Conservation (phyloP, 2,888 invertebrate species). For the Tiliacea aurago region DNA sequence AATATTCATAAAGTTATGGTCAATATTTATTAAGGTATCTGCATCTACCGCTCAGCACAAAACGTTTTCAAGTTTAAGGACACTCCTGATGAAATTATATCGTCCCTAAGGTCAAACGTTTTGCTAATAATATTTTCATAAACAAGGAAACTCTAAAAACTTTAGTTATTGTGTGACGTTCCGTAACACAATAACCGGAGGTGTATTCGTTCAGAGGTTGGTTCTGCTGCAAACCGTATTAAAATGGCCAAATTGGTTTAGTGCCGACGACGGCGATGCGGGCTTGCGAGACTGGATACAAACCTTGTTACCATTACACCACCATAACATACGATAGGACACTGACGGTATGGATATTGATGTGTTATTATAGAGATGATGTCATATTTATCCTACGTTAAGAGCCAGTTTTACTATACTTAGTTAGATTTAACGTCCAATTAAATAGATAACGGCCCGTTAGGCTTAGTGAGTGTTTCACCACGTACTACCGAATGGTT, state of each 20-base stretch:
- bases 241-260: conserved; percentile 66
- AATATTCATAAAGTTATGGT: not conserved
- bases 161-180: not conserved
- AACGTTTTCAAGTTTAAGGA: not conserved
- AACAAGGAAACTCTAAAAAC: conserved; percentile 22
- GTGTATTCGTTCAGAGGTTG: conserved; percentile 50
- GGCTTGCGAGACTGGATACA: conserved; percentile 26
- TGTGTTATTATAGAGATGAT: not conserved
- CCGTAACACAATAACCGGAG: conserved; percentile 35
- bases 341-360: not conserved
- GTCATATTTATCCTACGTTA: not conserved
- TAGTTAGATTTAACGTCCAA: too few relatives aligned
- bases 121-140: not conserved
- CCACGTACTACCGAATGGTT: too few relatives aligned
- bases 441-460: too few relatives aligned
- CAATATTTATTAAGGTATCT: not conserved
- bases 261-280: conserved; percentile 31
- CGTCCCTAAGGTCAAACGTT: not conserved
- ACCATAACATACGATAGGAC: conserved; percentile 8
- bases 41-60: not conserved
- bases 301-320: conserved; percentile 57
- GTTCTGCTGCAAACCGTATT: conserved; percentile 58
- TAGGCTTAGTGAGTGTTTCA: too few relatives aligned
- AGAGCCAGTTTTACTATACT: too few relatives aligned
- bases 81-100: not conserved